These are phyloP conservation scores for Eulemur mongoz DNA, from an alignment of 2,797 vertebrate genomes.

Conservation along the genomic window DNA sequence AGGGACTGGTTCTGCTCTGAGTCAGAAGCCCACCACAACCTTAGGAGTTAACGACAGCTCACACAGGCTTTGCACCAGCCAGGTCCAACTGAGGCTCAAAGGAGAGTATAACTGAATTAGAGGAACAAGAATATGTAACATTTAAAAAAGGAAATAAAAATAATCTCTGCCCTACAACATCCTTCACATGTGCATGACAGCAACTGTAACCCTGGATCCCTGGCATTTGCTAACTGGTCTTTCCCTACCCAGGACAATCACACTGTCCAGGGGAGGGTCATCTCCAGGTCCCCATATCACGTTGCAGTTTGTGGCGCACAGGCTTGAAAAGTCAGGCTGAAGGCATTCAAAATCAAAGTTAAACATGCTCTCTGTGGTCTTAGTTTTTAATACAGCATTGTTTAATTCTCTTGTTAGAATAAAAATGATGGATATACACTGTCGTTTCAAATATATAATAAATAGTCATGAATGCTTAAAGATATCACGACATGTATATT, in stretches of 20 bases:
- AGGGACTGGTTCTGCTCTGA: not conserved
- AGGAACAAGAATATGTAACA: not conserved
- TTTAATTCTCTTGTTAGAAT: slow-evolving; percentile 17
- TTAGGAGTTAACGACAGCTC: not conserved
- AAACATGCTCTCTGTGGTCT: not conserved
- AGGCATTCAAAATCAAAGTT: not conserved
- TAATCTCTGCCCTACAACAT: not conserved
- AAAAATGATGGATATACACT: not conserved
- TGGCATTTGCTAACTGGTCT: not conserved
- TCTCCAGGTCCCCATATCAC: not conserved
- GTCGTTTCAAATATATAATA: not conserved
- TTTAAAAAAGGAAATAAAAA: not conserved
- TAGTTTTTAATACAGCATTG: not conserved
- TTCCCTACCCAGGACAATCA: not conserved
- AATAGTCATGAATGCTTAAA: not conserved
- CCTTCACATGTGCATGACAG: not conserved
- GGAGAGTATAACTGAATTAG: not conserved
- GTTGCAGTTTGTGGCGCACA: not conserved
- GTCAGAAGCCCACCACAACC: not conserved
- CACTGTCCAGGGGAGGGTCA: not conserved
- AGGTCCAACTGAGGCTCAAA: not conserved
- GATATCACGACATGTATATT: not conserved
- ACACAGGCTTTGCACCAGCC: not conserved
- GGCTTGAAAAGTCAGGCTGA: not conserved
- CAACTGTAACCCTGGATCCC: not conserved